Evolutionary conservation across 1,140 invertebrate species (phyloP), one percentile per base, ranked within the genome.

Genomic region (Elymnias hypermnestra): DNA sequence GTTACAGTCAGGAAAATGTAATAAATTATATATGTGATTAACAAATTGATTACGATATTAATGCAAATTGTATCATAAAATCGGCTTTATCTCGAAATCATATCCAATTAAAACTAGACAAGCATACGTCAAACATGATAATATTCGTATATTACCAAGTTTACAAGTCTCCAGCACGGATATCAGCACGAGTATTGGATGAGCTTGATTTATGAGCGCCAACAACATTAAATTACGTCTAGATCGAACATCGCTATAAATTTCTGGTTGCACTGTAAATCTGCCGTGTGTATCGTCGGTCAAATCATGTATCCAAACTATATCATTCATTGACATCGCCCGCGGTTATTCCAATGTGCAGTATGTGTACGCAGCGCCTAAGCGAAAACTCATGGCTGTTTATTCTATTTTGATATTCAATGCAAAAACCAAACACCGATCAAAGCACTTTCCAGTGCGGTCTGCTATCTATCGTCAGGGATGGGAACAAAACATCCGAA

Each of bases 191-290:
- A 63, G 55, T 63, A 57, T 67, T 73, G 62, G 81, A 81, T 75
- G 78, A 70, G 63, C 68, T 64, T 81, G 81, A 84, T 84, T 84
- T 84, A 84, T 70, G 63, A 48, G 31, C 49, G 61, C 62, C 71
- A 75, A 75, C 77, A 74, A 75, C 75, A 82, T 81, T 84, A 84
- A 84, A 84, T 82, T 84, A 84, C 72, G 78, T 81, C 75, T 78
- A 76, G 75, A 81, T 73, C 72, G 74, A 78, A 84, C 81, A 82
- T 69, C 66, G 72, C 70, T 53, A 81, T 84, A 84, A 82, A 84
- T 84, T 73, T 72, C 57, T 54, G 63, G 60, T 67, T 67, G 70
- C 66, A 75, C 77, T 83, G 75, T 84, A 84, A 83, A 84, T 84
- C 78, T 75, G 78, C 68, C 65, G 67, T 47, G 63, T 73, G 66